Base-by-base conservation (phyloP, 2,888 invertebrate genomes). In the Drosophila cracens region DNA sequence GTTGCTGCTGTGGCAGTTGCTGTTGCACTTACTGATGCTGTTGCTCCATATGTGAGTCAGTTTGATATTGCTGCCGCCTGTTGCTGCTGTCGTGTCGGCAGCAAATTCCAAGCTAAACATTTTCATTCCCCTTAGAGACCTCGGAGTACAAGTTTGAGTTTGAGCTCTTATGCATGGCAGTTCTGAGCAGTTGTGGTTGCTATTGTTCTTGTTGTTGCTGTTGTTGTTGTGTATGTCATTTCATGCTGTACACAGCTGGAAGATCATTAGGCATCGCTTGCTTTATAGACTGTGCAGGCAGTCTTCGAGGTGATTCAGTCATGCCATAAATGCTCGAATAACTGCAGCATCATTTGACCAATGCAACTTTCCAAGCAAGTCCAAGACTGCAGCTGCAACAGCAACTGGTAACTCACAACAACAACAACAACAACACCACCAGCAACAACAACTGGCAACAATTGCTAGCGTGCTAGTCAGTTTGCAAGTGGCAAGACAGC, bases 291-390 rank as follows among this genome's bases (percentile, higher is more conserved):
- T 76, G 75, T 59, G 64, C 60, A 49, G 56, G 36, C 52, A 59
- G 46, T 59, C 54, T 70, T 69, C 46, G 46, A 46, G 66, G 79
- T 48, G 52, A 77, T 68, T 76, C 79, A 86, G 79, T 75, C 75
- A 77, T 84, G 84, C 82, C 87, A 86, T 83, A 83, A 83, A 86
- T 86, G 83, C 70, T 83, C 83, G 83, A 82, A 75, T 78, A 81
- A 75, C 83, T 82, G 83, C 83, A 86, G 79, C 83, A 83, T 83
- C 83, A 81, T 81, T 86, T 86, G 87, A 86, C 83, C 85, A 74
- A 29, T 71, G 81, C 83, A 83, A 83, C 83, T 83, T 76, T 83
- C 83, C 65, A 77, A 69, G 81, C 74, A 74, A 61, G 38, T 61
- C 61, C 53, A 40, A 53, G 53, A 31, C 31, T 54, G 68, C 68